A percentile compares a stretch with the other conserved stretches of the same genome.
Evolutionary conservation across 2,797 vertebrate genomes (phyloP).

Genomic region (Aplochiton taeniatus): DNA sequence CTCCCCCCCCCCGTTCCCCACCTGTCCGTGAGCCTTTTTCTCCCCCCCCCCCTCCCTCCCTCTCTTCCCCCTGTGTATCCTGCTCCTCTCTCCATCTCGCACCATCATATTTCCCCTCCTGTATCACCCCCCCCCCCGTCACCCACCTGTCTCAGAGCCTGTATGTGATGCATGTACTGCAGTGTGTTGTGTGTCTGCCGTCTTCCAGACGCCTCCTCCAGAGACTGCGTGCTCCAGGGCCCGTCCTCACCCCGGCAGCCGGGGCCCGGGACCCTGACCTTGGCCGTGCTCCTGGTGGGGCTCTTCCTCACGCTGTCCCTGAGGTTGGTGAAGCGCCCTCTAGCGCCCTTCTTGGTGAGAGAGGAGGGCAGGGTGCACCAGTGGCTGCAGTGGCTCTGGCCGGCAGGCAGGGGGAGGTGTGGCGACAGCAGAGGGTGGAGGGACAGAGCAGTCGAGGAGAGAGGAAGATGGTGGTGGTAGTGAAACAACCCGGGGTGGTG

Average conservation of each 20-base stretch:
- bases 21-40: no score
- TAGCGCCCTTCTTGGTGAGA: constrained; percentile 59
- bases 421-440: constrained; percentile 67
- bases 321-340: constrained; percentile 78
- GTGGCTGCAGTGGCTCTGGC: constrained; percentile 54
- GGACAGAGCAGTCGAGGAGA: constrained; percentile 67
- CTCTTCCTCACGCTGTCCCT: constrained; percentile 84
- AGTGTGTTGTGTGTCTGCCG: constrained; percentile 11
- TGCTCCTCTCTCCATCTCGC: no score
- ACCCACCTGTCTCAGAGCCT: constrained; percentile 17
- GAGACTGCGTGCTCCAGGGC: constrained; percentile 69
- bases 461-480: constrained; percentile 39
- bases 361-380: constrained; percentile 75
- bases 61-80: no score
- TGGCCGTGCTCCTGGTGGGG: constrained; percentile 81
- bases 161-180: constrained; percentile 46
- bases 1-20: no score
- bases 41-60: no score
- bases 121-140: no score
- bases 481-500: constrained; percentile 49
- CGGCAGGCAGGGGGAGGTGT: constrained; percentile 47
- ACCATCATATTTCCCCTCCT: no score
- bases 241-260: constrained; percentile 72
- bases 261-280: constrained; percentile 72
- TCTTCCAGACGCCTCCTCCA: constrained; percentile 40